Base-by-base conservation (phyloP, 2,797 vertebrate species). In the Chrysocyon brachyurus region DNA sequence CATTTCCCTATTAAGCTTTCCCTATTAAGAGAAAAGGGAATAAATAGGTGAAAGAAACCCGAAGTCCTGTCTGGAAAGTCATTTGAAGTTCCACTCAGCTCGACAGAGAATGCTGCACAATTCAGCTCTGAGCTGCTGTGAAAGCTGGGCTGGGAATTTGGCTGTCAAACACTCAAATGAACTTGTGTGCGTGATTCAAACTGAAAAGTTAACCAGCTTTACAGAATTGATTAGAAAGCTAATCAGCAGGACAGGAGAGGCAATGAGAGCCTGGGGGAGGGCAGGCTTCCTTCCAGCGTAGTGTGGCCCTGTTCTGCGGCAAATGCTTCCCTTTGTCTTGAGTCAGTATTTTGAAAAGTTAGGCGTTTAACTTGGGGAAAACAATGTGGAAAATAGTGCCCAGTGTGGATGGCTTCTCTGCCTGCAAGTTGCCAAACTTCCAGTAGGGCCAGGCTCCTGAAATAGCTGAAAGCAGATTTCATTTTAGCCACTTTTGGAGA, bases 141-240 rank as follows among this genome's bases (percentile, higher is more conserved):
- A 90, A 61, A 56, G 15, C 11, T 70, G 22, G 28, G 63, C 57
- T 21, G 46, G 59, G 61, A 22, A 88, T 81, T 36, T 70, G 77
- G 31, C 87, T 94, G 89, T 90, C 91, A 97, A 73, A 93, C 70
- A 11, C 57, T 89, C 59, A 92, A 87, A 97, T 89, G 68, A 97
- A 88, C 75, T 78, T 89, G 46, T 59, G 52, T 93, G 49, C 36
- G 3, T 85, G 36, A 93, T 95, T 97, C 93, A 98, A 94, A 96
- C 52, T 6, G 90, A 92, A 97, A 97, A 97, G 87, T 84, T 97
- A 97, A 96, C 92, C 91, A 97, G 64, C 40, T 84, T 94, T 93
- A 92, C 54, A 96, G 91, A 97, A 82, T 21, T 64, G 66, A 96
- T 98, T 97, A 36, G 84, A 96, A 96, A 97, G 77, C 90, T 90